Evolutionary conservation across 2,797 vertebrate genomes (phyloP), one percentile per base, ranked within the genome.

Genomic region (Apogon talboti): DNA sequence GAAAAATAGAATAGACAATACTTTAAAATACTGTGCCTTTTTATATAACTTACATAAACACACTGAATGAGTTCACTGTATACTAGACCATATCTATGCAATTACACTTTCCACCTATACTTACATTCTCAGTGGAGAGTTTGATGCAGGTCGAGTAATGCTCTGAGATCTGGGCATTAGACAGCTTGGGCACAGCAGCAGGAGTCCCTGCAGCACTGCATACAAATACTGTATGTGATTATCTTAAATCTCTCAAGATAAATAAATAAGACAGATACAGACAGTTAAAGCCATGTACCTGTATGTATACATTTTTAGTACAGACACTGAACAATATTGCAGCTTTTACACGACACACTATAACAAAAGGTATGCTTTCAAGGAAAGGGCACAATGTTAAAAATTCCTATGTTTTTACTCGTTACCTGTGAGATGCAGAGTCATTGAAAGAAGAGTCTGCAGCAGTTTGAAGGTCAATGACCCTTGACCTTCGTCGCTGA

Each of bases 91-190:
- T 7, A 24, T 4, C 8, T n/a, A 9, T 21, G n/a, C 15, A 38
- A n/a, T 16, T 2, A 51, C 28, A 11, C 24, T 37, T 7, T 1
- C 2, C 6, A 56, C 3, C 7, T 46, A 33, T 21, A 94, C 96
- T 95, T 89, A 98, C 98, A 42, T 99, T 99, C 90, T 98, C 97
- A 4, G 95, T 87, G 54, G 95, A 98, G 14, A 98, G 95, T 72
- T 96, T 98, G 90, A 99, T 97, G 84, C 98, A 98, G 46, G 96
- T 96, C 43, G 96, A 96, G 76, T 98, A 98, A 87, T 98, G 98
- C 38, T 98, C 97, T 1, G 95, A 93, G 79, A 98, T 97, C 91
- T 98, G 96, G 0, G 92, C 90, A 64, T 97, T 96, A 38, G 87
- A 97, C 83, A 98, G 87, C 35, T 94, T 96, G 7, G 95, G 94